phyloP scores from a whole-genome alignment of 2,113 vertebrate genomes.

The Oncorhynchus mykiss region DNA sequence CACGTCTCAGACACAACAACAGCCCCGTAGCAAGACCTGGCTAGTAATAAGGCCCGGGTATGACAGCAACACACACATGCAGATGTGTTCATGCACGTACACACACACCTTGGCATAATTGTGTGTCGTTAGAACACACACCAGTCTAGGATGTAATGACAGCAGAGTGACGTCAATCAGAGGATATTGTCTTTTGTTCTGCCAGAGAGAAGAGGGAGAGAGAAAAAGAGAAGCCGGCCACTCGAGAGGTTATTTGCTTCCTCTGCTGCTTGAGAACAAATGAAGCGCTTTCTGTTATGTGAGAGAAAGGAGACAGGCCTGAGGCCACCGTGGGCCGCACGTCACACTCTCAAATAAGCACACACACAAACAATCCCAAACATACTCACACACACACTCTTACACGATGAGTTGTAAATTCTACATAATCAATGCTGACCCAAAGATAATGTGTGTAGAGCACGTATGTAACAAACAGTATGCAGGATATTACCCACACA shows the following conservation, averaged over 20 bases:
- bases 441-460: neutral
- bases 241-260: conserved; percentile 10
- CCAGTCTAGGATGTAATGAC: neutral
- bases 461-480: neutral
- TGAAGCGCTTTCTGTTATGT: conserved; percentile 16
- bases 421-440: neutral
- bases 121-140: conserved; percentile 7
- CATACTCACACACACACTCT: neutral
- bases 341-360: neutral
- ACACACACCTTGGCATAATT: conserved; percentile 6
- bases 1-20: neutral
- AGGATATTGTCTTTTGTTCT: conserved; percentile 26
- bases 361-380: neutral
- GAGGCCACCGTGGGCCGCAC: neutral
- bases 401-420: neutral
- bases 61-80: neutral
- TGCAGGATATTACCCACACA: neutral
- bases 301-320: conserved; percentile 8
- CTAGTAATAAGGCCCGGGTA: neutral
- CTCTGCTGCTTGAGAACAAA: conserved; percentile 16
- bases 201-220: neutral
- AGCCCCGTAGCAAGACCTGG: no score
- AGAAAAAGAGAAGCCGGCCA: neutral
- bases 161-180: conserved; percentile 22
- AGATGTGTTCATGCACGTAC: neutral